Base-by-base conservation (phyloP, 2,113 vertebrate species). In the Hippocampus comes region DNA sequence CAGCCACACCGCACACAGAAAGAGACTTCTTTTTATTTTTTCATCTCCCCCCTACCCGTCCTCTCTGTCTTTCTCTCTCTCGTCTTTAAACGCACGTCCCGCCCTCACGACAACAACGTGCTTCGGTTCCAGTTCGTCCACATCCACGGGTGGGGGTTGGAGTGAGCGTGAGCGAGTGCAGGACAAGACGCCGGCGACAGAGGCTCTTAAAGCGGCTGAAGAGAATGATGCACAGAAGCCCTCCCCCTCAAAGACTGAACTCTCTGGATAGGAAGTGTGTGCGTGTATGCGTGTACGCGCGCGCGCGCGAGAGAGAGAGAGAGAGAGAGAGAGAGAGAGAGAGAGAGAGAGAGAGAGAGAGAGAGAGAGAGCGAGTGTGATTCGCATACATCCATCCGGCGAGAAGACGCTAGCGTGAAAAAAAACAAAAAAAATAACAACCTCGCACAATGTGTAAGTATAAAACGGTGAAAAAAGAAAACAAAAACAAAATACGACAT, bases 1-100 rank as follows among this genome's bases (percentile, higher is more conserved):
- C 78, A 70, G 74, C 73, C 70, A 78, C 82, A 82, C 85, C 86
- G 81, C 90, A 81, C 85, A 79, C 82, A 42, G 79, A 85, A 85
- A 84, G 78, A 60, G 18, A 46, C 66, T 48, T 10, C 64, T 66
- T 27, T 66, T 48, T 27, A 41, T 61, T 23, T 23, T 12, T 38
- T 64, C 4, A 20, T 18, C 25, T n/a, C 18, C 15, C 25, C 49
- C 17, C 10, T 10, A 3, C 49, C 27, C 48, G n/a, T 43, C 9
- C 63, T 49, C 63, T 21, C 63, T 55, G 8, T 64, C 61, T 27
- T 12, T 38, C 27, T 65, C 18, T 41, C 65, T n/a, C n/a, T 48
- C 14, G 30, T 43, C 63, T 48, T 12, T 42, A 21, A 21, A n/a
- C 21, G 10, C 38, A 23, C 42, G 21, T 66, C 63, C 63, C 38